phyloP scores from a whole-genome alignment of 2,888 invertebrate species.

The Campopleginae sp. region DNA sequence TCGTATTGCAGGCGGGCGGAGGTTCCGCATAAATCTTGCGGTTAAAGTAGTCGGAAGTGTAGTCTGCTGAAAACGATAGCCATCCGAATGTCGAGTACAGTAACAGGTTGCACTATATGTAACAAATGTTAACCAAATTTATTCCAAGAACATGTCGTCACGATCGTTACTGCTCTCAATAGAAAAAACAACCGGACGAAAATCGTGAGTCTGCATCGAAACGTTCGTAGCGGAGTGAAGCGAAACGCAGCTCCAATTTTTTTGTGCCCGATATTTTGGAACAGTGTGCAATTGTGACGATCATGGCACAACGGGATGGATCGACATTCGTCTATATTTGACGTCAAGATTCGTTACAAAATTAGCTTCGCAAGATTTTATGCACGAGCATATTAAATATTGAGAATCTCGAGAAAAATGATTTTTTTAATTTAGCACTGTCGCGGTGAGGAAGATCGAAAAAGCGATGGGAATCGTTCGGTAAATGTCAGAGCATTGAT shows the following conservation, averaged over 20 bases:
- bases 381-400: not conserved
- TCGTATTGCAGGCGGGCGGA: slow-evolving; percentile 49
- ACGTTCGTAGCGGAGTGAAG: not conserved
- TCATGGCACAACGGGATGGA: too few species aligned
- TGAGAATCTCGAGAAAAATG: not conserved
- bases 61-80: slow-evolving; percentile 64
- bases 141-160: slow-evolving; percentile 12
- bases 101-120: slow-evolving; percentile 55
- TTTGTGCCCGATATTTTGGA: too few species aligned
- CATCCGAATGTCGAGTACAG: slow-evolving; percentile 38
- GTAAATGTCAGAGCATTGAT: too few species aligned
- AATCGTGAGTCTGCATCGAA: not conserved
- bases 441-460: not conserved
- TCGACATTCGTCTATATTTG: too few species aligned
- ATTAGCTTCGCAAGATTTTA: not conserved
- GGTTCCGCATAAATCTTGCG: slow-evolving; percentile 62
- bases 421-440: not conserved
- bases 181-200: not conserved
- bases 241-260: not conserved
- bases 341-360: not conserved
- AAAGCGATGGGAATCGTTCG: not conserved
- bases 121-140: slow-evolving; percentile 42
- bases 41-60: slow-evolving; percentile 61
- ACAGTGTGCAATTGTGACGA: too few species aligned
- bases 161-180: not conserved